These are phyloP conservation scores for Sinella curviseta DNA, from an alignment of 1,140 invertebrate species.

Conservation along the genomic window DNA sequence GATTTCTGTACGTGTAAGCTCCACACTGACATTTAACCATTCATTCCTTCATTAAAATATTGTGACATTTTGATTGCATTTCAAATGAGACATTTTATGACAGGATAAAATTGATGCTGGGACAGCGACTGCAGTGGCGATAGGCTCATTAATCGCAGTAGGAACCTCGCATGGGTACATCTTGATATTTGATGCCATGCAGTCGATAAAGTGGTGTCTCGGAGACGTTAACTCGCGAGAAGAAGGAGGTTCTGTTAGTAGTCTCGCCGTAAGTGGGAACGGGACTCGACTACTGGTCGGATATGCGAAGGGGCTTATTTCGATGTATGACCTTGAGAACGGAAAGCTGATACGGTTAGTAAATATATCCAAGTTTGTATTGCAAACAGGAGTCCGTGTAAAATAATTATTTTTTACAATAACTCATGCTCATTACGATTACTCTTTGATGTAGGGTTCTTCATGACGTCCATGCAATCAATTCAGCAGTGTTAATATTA, in stretches of 20 bases:
- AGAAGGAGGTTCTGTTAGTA: constrained; percentile 78
- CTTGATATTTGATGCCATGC: constrained; percentile 81
- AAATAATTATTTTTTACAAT: too few relatives aligned
- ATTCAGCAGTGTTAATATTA: constrained; percentile 60
- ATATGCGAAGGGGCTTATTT: constrained; percentile 80
- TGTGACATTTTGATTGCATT: background rate
- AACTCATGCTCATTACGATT: too few relatives aligned
- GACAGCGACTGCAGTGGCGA: constrained; percentile 77
- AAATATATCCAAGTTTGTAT: constrained; percentile 5
- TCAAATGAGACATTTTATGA: background rate
- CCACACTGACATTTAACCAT: background rate
- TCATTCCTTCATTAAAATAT: too few relatives aligned
- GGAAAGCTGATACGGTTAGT: constrained; percentile 57
- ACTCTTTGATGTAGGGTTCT: too few relatives aligned
- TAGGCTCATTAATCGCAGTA: constrained; percentile 76
- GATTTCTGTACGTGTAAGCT: constrained; percentile 72
- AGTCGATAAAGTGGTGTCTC: constrained; percentile 79
- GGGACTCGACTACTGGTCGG: constrained; percentile 81
- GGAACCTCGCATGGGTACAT: constrained; percentile 91
- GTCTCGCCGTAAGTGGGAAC: constrained; percentile 81
- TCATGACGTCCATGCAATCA: constrained; percentile 60
- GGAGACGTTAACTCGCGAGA: constrained; percentile 64
- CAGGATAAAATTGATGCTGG: constrained; percentile 87
- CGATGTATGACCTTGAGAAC: constrained; percentile 75
- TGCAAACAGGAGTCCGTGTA: background rate